Percentiles rank a stretch among this genome's conserved stretches.
Evolutionary conservation across 2,113 vertebrate species (phyloP).

Genomic region (Atractosteus spatula): DNA sequence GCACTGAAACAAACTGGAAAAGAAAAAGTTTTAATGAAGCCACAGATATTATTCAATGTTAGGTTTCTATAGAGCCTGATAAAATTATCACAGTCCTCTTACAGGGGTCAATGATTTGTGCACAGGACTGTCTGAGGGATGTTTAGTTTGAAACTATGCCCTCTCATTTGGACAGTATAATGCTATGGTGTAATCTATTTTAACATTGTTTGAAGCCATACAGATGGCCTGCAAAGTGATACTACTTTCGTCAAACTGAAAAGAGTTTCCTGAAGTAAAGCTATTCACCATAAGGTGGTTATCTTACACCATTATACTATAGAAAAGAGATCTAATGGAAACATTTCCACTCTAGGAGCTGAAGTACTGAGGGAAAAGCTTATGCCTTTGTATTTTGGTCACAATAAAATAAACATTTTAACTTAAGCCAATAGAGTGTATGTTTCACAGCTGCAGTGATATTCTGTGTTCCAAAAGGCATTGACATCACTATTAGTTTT

Average conservation of each 20-base stretch:
- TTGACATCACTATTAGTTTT: not conserved
- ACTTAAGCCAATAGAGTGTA: not conserved
- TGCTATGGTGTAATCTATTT: slow-evolving; percentile 7
- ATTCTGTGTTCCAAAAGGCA: not conserved
- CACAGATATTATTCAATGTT: not conserved
- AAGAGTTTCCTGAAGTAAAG: not conserved
- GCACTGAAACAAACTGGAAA: too few relatives aligned
- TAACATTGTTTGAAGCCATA: not conserved
- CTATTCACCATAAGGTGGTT: not conserved
- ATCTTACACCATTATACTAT: not conserved
- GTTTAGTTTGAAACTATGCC: slow-evolving; percentile 18
- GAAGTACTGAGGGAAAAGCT: not conserved
- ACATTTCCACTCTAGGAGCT: not conserved
- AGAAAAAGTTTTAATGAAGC: too few relatives aligned
- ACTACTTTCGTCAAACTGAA: not conserved
- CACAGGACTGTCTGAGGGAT: not conserved
- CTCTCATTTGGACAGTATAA: not conserved
- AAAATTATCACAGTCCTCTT: not conserved
- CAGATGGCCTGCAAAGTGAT: slow-evolving; percentile 14
- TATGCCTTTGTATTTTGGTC: not conserved
- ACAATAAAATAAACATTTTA: slow-evolving; percentile 10
- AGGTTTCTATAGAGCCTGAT: not conserved
- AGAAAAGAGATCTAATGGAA: not conserved
- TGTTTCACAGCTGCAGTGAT: not conserved
- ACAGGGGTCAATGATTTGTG: not conserved